These are phyloP conservation scores for Amiota communis DNA, from an alignment of 2,888 invertebrate genomes.

Conservation along the genomic window DNA sequence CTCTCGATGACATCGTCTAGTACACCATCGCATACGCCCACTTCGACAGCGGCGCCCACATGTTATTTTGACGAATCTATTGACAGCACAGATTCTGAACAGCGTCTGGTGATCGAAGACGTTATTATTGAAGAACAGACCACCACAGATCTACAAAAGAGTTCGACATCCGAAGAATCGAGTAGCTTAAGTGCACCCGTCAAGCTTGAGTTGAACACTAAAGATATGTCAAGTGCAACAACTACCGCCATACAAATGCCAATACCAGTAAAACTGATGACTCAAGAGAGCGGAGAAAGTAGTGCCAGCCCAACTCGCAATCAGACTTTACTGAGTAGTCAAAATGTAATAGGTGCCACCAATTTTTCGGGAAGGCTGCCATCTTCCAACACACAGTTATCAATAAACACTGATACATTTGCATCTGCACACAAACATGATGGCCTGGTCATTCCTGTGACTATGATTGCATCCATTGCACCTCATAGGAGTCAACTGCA, in stretches of 20 bases:
- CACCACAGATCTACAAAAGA: slow-evolving; percentile 54
- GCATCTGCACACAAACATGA: background rate
- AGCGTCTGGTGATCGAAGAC: slow-evolving; percentile 77
- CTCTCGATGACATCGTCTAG: slow-evolving; percentile 51
- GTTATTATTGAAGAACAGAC: slow-evolving; percentile 68
- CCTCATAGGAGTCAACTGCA: slow-evolving; percentile 8
- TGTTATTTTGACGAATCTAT: slow-evolving; percentile 76
- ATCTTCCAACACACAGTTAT: background rate
- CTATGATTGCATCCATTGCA: background rate
- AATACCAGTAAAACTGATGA: slow-evolving; percentile 55
- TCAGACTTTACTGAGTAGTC: slow-evolving; percentile 18
- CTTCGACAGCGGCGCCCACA: slow-evolving; percentile 40
- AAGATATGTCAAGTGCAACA: slow-evolving; percentile 34
- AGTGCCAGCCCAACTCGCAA: slow-evolving; percentile 26
- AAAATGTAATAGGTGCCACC: slow-evolving; percentile 8
- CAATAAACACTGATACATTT: background rate
- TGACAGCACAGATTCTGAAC: slow-evolving; percentile 79
- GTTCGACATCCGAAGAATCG: slow-evolving; percentile 51
- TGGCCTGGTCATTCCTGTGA: background rate
- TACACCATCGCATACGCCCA: slow-evolving; percentile 54
- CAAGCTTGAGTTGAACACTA: slow-evolving; percentile 50
- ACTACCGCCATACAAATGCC: slow-evolving; percentile 51
- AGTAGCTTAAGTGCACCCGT: slow-evolving; percentile 48
- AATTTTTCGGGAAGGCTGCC: slow-evolving; percentile 35
- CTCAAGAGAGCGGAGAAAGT: slow-evolving; percentile 35